These are phyloP conservation scores for Perognathus longimembris DNA, from an alignment of 2,113 vertebrate species.

Conservation along the genomic window DNA sequence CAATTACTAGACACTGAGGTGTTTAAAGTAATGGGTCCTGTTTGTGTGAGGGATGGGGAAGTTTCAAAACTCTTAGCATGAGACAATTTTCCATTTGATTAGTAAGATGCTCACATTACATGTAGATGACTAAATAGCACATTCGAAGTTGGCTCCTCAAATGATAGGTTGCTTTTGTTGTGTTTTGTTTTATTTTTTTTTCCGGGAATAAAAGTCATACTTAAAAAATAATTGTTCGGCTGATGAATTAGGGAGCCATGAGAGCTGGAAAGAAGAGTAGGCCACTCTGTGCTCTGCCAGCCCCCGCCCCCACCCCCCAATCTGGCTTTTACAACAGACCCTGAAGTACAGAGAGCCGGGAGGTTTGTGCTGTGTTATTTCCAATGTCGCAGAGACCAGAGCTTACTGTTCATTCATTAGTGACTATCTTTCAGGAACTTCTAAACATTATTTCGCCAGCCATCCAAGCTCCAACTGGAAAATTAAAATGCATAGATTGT, in stretches of 20 bases:
- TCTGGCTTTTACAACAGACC: not conserved
- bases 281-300: not conserved
- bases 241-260: conserved; percentile 51
- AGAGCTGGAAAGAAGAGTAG: not conserved
- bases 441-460: conserved; percentile 10
- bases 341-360: not conserved
- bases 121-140: conserved; percentile 73
- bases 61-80: conserved; percentile 86
- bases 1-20: conserved; percentile 89
- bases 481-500: conserved; percentile 59
- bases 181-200: conserved; percentile 15
- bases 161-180: conserved; percentile 41
- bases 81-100: conserved; percentile 88
- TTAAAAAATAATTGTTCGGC: conserved; percentile 54
- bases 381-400: conserved; percentile 60
- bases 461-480: conserved; percentile 68
- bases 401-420: conserved; percentile 73
- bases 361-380: conserved; percentile 70
- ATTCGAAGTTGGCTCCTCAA: conserved; percentile 67
- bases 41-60: conserved; percentile 86
- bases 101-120: conserved; percentile 77
- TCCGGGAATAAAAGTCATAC: conserved; percentile 51
- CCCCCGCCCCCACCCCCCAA: no score
- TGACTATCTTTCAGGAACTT: conserved; percentile 71
- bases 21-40: conserved; percentile 89